Evolutionary conservation across 2,113 vertebrate genomes (phyloP), one percentile per base, ranked within the genome.

Genomic region (Isurus oxyrinchus): DNA sequence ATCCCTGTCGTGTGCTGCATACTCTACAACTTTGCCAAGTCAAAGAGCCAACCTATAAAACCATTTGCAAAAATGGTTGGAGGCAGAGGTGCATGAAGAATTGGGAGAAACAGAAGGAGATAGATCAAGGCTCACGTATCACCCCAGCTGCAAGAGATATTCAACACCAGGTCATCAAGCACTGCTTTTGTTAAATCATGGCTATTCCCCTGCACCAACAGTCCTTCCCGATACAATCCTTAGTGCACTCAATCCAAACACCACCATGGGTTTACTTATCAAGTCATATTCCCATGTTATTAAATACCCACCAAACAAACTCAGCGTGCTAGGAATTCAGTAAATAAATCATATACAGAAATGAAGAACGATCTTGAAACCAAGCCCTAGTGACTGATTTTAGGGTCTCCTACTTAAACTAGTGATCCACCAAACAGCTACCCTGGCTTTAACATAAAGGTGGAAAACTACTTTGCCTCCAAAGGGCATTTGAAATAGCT

Each of bases 171-270:
- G n/a, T 49, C 81, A 21, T 44, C 5, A 16, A 23, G 19, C 44
- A 53, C 40, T 86, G 40, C 14, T 44, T 44, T 23, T 86, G 81
- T 19, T 49, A 5, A 4, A 69, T 69, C 23, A 6, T 16, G 3
- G 16, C 2, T 69, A 23, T 6, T 86, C 49, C 40, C 81, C 81
- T 44, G 44, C 81, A 44, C 44, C 81, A 86, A 49, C 16, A 21
- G 19, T 86, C 16, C 81, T 86, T 44, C 40, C 40, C 81, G 96
- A 53, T 97, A 97, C 97, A 98, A 98, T 98, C 98, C 98, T 97
- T 96, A 97, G 97, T 81, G 40, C 40, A 53, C 44, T 87, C 84
- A 86, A 86, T 19, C 40, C 19, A 87, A 87, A 87, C 84, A 97
- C 97, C 97, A 96, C 35, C 19, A 25, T 23, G 69, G 69, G 5